Conservation (phyloP, 2,797 vertebrate genomes). For the Telmatherina bonti region DNA sequence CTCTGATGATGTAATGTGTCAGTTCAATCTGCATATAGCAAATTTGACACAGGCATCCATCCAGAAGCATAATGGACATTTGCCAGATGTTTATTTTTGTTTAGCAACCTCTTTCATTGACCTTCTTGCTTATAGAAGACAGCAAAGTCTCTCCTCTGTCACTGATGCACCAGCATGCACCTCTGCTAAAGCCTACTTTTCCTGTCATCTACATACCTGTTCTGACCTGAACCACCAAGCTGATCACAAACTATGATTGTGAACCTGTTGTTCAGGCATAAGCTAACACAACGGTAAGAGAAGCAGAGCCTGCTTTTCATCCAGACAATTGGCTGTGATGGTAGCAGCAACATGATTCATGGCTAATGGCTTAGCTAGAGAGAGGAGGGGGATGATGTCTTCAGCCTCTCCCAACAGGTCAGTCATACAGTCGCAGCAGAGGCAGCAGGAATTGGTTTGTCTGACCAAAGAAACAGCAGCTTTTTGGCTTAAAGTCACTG, state of each 20-base stretch:
- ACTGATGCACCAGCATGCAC: slow-evolving; percentile 29
- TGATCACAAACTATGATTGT: slow-evolving; percentile 58
- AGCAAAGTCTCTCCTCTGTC: slow-evolving; percentile 6
- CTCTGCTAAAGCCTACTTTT: slow-evolving; percentile 29
- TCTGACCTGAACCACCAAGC: slow-evolving; percentile 53
- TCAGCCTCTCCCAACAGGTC: slow-evolving; percentile 65
- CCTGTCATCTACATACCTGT: slow-evolving; percentile 62
- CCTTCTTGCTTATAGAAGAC: slow-evolving; percentile 9
- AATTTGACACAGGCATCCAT: neutral
- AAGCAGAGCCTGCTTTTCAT: slow-evolving; percentile 77
- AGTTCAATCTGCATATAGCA: neutral
- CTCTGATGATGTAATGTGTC: neutral
- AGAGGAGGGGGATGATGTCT: slow-evolving; percentile 29
- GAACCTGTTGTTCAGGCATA: slow-evolving; percentile 60
- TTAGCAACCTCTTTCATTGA: neutral
- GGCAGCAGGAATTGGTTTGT: slow-evolving; percentile 43
- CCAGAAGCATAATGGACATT: slow-evolving; percentile 1
- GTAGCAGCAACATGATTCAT: slow-evolving; percentile 77
- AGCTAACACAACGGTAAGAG: slow-evolving; percentile 63
- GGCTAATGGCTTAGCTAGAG: slow-evolving; percentile 72
- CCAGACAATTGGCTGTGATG: slow-evolving; percentile 82
- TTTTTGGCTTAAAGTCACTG: slow-evolving; percentile 10
- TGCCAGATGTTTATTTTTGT: slow-evolving; percentile 8
- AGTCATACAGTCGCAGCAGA: slow-evolving; percentile 41
- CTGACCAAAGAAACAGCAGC: slow-evolving; percentile 28